Evolutionary conservation across 2,113 vertebrate species (phyloP).

Genomic region (Lagopus leucura): DNA sequence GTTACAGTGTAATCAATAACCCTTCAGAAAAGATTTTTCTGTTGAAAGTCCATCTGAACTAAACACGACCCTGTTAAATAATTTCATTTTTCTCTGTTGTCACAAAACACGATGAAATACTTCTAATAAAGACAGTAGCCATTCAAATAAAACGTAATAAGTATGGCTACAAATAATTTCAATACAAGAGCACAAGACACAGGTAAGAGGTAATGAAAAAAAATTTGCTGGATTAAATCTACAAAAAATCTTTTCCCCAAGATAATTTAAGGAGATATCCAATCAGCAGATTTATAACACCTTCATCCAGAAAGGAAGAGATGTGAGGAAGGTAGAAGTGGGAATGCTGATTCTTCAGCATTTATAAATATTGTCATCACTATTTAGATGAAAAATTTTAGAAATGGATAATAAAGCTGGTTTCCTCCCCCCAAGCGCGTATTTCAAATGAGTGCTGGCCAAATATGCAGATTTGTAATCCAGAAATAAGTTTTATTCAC

Average conservation of each 20-base stretch:
- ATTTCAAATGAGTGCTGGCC: conserved; percentile 25
- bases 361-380: neutral
- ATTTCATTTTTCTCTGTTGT: conserved; percentile 16
- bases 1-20: conserved; percentile 37
- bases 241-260: neutral
- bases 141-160: conserved; percentile 18
- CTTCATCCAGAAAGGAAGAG: neutral
- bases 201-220: neutral
- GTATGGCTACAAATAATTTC: neutral
- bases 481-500: neutral
- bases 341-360: neutral
- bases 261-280: neutral
- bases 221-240: neutral
- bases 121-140: conserved; percentile 17
- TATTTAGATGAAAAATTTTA: neutral
- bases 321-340: neutral
- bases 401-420: neutral
- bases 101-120: neutral
- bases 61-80: conserved; percentile 11
- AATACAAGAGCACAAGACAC: neutral
- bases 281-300: neutral
- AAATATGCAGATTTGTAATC: conserved; percentile 27
- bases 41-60: neutral
- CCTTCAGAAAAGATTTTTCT: neutral
- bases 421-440: neutral